Percentiles rank a stretch among this genome's conserved stretches.
Evolutionary conservation across 1,140 invertebrate genomes (phyloP).

Genomic region (Leptinotarsa texana): DNA sequence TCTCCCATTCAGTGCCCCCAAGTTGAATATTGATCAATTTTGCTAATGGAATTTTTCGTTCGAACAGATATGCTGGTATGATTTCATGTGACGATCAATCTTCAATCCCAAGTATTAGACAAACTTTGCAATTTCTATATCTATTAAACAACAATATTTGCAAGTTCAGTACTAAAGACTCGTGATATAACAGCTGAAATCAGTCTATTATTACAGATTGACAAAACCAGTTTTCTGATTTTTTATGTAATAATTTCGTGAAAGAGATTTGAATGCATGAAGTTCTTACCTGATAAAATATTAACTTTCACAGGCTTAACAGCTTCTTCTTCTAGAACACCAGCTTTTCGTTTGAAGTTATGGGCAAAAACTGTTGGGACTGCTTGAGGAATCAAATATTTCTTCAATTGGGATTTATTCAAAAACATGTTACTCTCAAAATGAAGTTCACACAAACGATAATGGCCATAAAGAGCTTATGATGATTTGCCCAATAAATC

Average conservation of each 20-base stretch:
- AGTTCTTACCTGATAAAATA: slow-evolving; percentile 1
- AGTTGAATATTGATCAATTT: slow-evolving; percentile 6
- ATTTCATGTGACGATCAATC: slow-evolving; percentile 1
- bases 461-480: slow-evolving; percentile 1
- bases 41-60: neutral
- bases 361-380: slow-evolving; percentile 2
- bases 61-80: slow-evolving; percentile 4
- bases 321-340: neutral
- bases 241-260: neutral
- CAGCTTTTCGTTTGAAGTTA: slow-evolving; percentile 4
- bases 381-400: slow-evolving; percentile 4
- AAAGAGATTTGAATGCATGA: neutral
- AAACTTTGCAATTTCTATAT: neutral
- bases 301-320: slow-evolving; percentile 3
- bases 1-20: neutral
- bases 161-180: no score
- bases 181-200: no score
- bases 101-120: slow-evolving; percentile 1
- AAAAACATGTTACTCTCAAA: slow-evolving; percentile 7
- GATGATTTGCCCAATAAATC: slow-evolving; percentile 1
- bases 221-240: slow-evolving; percentile 1
- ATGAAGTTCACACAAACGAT: slow-evolving; percentile 3
- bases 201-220: no score
- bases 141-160: no score
- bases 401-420: neutral